phyloP scores from a whole-genome alignment of 2,888 invertebrate species.

The Polymixis flavicincta region DNA sequence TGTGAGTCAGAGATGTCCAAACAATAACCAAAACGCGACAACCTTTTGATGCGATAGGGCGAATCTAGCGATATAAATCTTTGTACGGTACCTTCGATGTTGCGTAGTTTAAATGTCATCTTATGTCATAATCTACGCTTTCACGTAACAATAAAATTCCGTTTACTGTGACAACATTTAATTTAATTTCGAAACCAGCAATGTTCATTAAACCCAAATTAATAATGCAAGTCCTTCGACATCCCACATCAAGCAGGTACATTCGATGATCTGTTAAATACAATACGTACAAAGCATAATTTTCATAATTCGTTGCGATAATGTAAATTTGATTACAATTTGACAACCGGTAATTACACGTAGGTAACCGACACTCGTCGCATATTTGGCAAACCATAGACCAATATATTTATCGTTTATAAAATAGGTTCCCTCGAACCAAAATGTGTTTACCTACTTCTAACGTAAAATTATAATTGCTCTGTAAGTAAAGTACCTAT shows the following conservation, averaged over 20 bases:
- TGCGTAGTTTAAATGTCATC: not conserved
- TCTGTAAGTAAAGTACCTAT: not conserved
- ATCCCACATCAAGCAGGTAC: not conserved
- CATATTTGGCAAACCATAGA: slow-evolving; percentile 25
- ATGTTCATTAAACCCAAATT: not conserved
- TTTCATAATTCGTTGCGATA: not conserved
- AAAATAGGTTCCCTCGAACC: not conserved
- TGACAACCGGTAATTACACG: not conserved
- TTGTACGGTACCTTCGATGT: not conserved
- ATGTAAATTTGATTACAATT: not conserved
- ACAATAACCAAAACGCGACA: too few species aligned
- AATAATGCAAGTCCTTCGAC: not conserved
- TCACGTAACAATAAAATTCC: not conserved
- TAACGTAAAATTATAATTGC: not conserved
- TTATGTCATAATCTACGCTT: not conserved
- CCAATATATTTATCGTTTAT: not conserved
- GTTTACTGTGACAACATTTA: not conserved
- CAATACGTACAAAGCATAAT: not conserved
- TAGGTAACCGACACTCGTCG: not conserved
- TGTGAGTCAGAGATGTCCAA: too few species aligned
- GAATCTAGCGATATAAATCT: too few species aligned
- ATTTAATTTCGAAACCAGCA: not conserved
- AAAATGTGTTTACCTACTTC: not conserved
- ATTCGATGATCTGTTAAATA: not conserved
- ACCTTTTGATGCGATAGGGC: too few species aligned